Evolutionary conservation across 1,140 invertebrate genomes (phyloP), one percentile per base, ranked within the genome.

Genomic region (Anoplolepis gracilipes): DNA sequence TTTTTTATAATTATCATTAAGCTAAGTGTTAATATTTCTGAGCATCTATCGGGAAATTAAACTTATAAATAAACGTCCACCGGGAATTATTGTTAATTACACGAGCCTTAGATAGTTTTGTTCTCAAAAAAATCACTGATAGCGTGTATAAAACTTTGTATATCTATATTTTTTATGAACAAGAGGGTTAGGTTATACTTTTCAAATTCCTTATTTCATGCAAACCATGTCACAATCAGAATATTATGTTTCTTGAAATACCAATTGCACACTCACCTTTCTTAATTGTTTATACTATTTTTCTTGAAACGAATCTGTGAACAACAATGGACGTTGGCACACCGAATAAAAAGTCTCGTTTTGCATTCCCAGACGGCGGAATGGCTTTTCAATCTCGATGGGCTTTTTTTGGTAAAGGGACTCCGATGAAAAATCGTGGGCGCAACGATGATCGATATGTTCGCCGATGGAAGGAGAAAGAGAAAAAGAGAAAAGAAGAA

Each of bases 401-500:
- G 53, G 73, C n/a, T 77, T 72, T 76, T 85, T 78, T 57, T 69
- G 36, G 13, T 57, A 49, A 69, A 67, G 70, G 69, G 70, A 86
- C 70, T 69, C 69, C 65, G 72, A 87, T 90, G 88, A 90, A 90
- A 90, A 90, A 90, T 90, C 88, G 46, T 79, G 88, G 73, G 67
- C 89, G 77, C 70, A 79, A 87, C 88, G 88, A 90, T 90, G 88
- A 90, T 90, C 88, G 88, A 90, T 90, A 88, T 42, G 85, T 67
- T 87, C 81, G 57, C 64, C 79, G 75, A 89, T 90, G 76, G 73
- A 70, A 36, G 33, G 22, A 42, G 76, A 57, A 59, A 19, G 61
- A 39, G 70, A 64, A 77, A 36, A 30, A 88, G 64, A 84, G 78
- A 61, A 59, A 42, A 42, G 84, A 73, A 78, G 77, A 82, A 89